Evolutionary conservation across 2,113 vertebrate genomes (phyloP).

Genomic region (Plecotus auritus): DNA sequence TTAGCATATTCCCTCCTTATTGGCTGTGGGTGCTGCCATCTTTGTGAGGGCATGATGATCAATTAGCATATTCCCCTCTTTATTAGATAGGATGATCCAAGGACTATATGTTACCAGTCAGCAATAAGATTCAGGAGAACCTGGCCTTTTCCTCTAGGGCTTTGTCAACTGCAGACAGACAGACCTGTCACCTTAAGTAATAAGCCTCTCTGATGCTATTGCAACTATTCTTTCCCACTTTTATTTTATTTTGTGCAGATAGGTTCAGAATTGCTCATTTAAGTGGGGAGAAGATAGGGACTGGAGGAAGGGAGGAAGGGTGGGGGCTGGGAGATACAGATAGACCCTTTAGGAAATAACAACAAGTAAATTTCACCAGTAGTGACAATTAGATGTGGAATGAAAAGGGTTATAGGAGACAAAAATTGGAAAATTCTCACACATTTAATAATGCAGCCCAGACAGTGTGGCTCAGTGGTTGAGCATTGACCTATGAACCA

Average conservation of each 20-base stretch:
- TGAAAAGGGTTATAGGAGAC: not conserved
- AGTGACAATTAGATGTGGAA: not conserved
- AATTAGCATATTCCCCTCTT: no score
- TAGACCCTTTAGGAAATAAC: not conserved
- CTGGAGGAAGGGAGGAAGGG: no score
- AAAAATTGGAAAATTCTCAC: not conserved
- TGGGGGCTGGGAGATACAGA: not conserved
- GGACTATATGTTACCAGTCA: not conserved
- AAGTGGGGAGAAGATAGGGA: not conserved
- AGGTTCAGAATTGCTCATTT: not conserved
- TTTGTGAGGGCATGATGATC: no score
- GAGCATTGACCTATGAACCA: no score
- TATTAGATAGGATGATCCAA: not conserved
- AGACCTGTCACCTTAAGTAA: not conserved
- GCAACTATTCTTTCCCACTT: not conserved
- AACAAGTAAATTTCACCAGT: not conserved
- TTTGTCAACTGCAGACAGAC: not conserved
- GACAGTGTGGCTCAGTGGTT: no score
- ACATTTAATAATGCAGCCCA: not conserved
- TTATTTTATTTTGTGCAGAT: not conserved
- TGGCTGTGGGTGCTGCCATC: no score
- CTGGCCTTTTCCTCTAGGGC: not conserved
- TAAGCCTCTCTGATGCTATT: not conserved
- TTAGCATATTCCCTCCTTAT: no score
- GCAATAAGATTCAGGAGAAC: not conserved